Evolutionary conservation across 1,140 invertebrate genomes (phyloP).

Genomic region (Vanessa atalanta): DNA sequence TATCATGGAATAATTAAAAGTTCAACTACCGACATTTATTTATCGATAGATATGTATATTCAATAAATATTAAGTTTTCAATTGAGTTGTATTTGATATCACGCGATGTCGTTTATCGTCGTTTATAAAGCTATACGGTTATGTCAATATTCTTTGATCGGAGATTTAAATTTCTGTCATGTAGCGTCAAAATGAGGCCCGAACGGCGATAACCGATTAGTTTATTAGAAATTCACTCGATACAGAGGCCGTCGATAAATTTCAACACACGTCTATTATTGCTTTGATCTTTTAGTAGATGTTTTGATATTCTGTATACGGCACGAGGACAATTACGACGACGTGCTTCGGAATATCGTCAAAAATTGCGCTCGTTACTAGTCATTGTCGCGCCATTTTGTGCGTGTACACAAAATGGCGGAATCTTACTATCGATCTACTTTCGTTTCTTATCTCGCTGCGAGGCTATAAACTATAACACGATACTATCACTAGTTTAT

Average conservation of each 20-base stretch:
- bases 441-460: slow-evolving; percentile 54
- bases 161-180: slow-evolving; percentile 57
- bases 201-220: slow-evolving; percentile 56
- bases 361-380: slow-evolving; percentile 63
- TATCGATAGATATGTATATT: too few species aligned
- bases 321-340: slow-evolving; percentile 65
- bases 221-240: slow-evolving; percentile 67
- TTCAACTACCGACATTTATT: slow-evolving; percentile 8
- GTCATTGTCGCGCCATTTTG: slow-evolving; percentile 62
- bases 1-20: background rate
- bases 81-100: slow-evolving; percentile 23
- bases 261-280: slow-evolving; percentile 74
- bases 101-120: slow-evolving; percentile 27
- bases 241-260: slow-evolving; percentile 69
- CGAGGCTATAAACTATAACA: slow-evolving; percentile 55
- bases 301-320: slow-evolving; percentile 70
- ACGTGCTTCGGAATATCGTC: slow-evolving; percentile 70
- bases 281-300: slow-evolving; percentile 73
- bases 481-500: slow-evolving; percentile 65
- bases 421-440: slow-evolving; percentile 53
- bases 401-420: slow-evolving; percentile 52
- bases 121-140: slow-evolving; percentile 45
- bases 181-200: slow-evolving; percentile 32
- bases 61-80: slow-evolving; percentile 3
- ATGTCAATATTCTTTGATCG: slow-evolving; percentile 47